A percentile compares a stretch with the other conserved stretches of the same genome.
These are phyloP conservation scores for Picathartes gymnocephalus DNA, from an alignment of 2,113 vertebrate genomes.

Conservation along the genomic window DNA sequence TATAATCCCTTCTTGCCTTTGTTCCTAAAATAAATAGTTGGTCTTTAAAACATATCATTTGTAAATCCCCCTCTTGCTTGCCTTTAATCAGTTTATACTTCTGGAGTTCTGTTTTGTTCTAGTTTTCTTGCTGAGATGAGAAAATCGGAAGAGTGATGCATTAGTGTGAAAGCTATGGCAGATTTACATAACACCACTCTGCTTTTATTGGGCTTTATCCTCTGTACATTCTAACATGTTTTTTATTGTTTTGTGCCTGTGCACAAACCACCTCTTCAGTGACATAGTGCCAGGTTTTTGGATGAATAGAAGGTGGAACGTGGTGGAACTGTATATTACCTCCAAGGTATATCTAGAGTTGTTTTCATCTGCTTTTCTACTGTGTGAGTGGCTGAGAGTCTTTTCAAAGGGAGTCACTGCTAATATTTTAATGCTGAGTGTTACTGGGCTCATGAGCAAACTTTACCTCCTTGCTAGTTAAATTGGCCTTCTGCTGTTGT, in stretches of 20 bases:
- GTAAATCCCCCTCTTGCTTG: constrained; percentile 39
- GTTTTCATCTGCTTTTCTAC: background rate
- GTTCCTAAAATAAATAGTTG: constrained; percentile 24
- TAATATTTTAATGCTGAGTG: background rate
- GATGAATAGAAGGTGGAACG: background rate
- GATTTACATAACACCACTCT: constrained; percentile 20
- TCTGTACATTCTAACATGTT: background rate
- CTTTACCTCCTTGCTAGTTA: background rate
- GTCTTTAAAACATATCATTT: constrained; percentile 17
- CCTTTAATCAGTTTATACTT: constrained; percentile 45
- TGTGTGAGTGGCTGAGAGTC: background rate
- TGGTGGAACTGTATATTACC: background rate
- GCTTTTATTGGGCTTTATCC: background rate
- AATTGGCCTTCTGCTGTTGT: background rate
- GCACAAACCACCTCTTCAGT: background rate
- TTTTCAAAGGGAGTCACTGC: background rate
- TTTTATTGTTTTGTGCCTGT: background rate
- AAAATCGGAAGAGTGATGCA: background rate
- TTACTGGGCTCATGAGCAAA: background rate
- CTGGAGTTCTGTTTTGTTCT: background rate
- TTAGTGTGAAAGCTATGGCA: background rate
- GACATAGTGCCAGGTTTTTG: background rate
- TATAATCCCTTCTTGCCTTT: constrained; percentile 28
- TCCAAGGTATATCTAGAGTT: background rate
- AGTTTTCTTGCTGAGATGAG: constrained; percentile 29